Conservation (phyloP, 2,113 vertebrate genomes). For the Malurus cyaneus region DNA sequence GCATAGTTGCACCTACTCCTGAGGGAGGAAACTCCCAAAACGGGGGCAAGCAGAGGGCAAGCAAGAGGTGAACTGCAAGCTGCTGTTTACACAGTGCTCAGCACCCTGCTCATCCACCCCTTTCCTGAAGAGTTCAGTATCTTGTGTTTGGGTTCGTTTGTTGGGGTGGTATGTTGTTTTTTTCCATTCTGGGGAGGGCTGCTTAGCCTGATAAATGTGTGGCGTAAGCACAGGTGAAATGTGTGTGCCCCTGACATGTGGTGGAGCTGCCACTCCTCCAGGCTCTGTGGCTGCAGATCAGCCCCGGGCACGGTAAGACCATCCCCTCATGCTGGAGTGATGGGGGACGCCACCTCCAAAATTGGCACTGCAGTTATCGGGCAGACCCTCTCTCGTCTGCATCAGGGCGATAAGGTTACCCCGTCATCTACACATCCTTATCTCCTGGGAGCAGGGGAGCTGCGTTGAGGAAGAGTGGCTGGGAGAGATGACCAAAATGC, state of each 20-base stretch:
- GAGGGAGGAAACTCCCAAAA: neutral
- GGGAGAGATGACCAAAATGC: neutral
- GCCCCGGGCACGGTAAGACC: fast-evolving
- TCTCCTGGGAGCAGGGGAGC: neutral
- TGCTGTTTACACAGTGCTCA: too few relatives aligned
- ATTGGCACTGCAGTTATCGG: fast-evolving
- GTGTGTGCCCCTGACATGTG: neutral
- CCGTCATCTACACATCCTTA: fast-evolving
- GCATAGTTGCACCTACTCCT: fast-evolving
- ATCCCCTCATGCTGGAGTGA: neutral
- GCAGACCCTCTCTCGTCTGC: neutral
- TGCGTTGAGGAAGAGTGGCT: neutral
- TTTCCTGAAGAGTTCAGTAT: neutral
- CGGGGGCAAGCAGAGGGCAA: neutral
- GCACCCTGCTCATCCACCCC: neutral
- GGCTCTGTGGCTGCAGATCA: neutral
- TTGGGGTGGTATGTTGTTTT: neutral
- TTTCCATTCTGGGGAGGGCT: neutral
- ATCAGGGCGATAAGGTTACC: fast-evolving
- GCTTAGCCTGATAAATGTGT: neutral
- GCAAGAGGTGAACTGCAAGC: neutral
- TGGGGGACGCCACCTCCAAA: neutral
- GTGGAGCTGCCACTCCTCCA: neutral
- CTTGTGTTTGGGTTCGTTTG: slow-evolving; percentile 44
- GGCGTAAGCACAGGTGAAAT: fast-evolving